Conservation (phyloP, 2,797 vertebrate species). For the Hephaestus fuliginosus region DNA sequence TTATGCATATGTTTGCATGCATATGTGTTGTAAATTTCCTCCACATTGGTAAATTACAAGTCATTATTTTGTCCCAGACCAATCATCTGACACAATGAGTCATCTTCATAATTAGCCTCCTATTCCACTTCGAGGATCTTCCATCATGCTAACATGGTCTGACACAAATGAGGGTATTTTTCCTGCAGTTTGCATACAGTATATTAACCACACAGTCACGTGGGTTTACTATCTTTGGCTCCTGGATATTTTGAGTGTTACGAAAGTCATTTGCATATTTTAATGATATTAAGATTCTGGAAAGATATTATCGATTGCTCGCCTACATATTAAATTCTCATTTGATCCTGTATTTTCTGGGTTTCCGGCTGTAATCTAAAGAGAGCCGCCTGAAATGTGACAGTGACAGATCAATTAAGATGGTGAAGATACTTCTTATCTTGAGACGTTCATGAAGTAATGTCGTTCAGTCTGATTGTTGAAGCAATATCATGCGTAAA, state of each 20-base stretch:
- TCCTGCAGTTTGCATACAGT: background rate
- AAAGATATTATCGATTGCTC: conserved; percentile 5
- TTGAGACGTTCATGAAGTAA: background rate
- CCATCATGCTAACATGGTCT: background rate
- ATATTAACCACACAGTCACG: conserved; percentile 1
- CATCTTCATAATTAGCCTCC: conserved; percentile 10
- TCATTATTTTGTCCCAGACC: background rate
- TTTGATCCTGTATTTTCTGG: background rate
- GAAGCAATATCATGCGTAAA: background rate
- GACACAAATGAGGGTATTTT: background rate
- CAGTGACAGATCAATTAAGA: conserved; percentile 17
- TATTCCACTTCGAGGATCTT: conserved; percentile 7
- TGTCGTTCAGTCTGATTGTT: background rate
- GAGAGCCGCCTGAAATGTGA: conserved; percentile 19
- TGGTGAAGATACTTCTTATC: conserved; percentile 2
- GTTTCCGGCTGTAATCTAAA: conserved; percentile 8
- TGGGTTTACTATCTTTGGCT: conserved; percentile 5
- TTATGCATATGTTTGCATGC: background rate
- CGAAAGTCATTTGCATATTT: conserved; percentile 10
- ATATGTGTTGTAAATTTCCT: background rate
- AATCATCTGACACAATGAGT: background rate
- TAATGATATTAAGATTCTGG: conserved; percentile 13
- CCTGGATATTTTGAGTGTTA: background rate
- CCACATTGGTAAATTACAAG: background rate
- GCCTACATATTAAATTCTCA: background rate